A percentile compares a stretch with the other conserved stretches of the same genome.
These are phyloP conservation scores for Colossoma macropomum DNA, from an alignment of 2,113 vertebrate species.

Conservation along the genomic window DNA sequence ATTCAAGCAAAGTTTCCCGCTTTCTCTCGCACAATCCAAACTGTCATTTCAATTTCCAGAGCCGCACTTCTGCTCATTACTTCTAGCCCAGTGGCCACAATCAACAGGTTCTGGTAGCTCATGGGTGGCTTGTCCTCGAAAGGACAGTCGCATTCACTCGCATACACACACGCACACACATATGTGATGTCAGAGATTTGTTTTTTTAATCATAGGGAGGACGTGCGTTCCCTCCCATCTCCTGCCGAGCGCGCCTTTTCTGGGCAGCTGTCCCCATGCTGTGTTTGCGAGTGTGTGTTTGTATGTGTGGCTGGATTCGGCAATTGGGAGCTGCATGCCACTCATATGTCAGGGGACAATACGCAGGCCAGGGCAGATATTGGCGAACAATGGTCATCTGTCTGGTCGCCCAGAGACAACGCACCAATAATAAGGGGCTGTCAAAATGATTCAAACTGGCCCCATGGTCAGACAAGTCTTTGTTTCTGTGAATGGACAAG, in stretches of 20 bases:
- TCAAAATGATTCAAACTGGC: slow-evolving; percentile 64
- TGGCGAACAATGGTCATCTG: slow-evolving; percentile 66
- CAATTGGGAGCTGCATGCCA: slow-evolving; percentile 56
- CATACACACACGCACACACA: slow-evolving; percentile 45
- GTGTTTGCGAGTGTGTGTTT: slow-evolving; percentile 37
- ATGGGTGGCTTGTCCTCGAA: slow-evolving; percentile 49
- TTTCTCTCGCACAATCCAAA: slow-evolving; percentile 58
- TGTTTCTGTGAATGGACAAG: slow-evolving; percentile 53
- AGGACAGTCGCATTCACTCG: slow-evolving; percentile 29
- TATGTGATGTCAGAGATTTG: slow-evolving; percentile 33
- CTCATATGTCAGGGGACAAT: slow-evolving; percentile 61
- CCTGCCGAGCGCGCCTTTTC: slow-evolving; percentile 40
- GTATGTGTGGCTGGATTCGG: slow-evolving; percentile 41
- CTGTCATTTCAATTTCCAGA: slow-evolving; percentile 59
- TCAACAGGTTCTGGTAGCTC: slow-evolving; percentile 52
- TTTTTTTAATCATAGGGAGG: slow-evolving; percentile 40
- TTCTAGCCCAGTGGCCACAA: slow-evolving; percentile 52
- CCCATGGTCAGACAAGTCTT: slow-evolving; percentile 48
- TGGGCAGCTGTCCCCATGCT: slow-evolving; percentile 48
- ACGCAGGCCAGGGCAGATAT: slow-evolving; percentile 59
- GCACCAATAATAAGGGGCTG: slow-evolving; percentile 60
- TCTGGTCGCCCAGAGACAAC: slow-evolving; percentile 56
- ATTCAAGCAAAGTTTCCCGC: slow-evolving; percentile 56
- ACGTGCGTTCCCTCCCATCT: slow-evolving; percentile 30
- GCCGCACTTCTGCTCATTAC: slow-evolving; percentile 49